Base-by-base conservation (phyloP, 2,797 vertebrate genomes). In the Knipowitschia caucasica region DNA sequence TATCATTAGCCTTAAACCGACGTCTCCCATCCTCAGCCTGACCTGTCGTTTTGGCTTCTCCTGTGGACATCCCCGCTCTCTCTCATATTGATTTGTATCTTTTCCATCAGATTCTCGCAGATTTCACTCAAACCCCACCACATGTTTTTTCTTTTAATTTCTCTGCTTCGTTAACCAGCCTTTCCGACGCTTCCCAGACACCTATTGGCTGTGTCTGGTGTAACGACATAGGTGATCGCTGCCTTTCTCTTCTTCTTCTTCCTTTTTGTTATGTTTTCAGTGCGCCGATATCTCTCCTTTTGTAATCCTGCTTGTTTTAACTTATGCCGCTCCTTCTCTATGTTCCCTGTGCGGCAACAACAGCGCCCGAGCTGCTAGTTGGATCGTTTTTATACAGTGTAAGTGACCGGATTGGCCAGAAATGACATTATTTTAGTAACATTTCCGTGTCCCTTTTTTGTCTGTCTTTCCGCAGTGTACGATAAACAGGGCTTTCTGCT, bases 401-500 rank as follows among this genome's bases (percentile, higher is more conserved):
- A 17, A 39, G 36, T 39, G 18, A 12, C 1, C 18, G 21, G 36
- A 10, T 39, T 21, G 40, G 49, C 17, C 36, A 17, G 2, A 31
- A 45, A 14, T 14, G 42, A 30, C 14, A 8, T 3, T 43, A 4
- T 9, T 25, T 23, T 56, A 14, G 1, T 80, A 64, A 76, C 21
- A 5, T 9, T 10, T 56, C 65, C 25, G 49, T 30, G 10, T 1
- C 54, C n/a, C 66, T 39, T 79, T 72, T 17, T 71, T 59, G 62
- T 29, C 53, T 60, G 63, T 92, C 51, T 66, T 31, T 60, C 68
- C 91, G 54, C 89, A 98, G 94, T 93, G 80, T 95, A 93, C 82
- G 95, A 98, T 85, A 93, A 92, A 56, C 90, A 95, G 83, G 95
- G 95, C 76, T 98, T 98, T 86, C 90, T 95, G 67, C 88, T 95